Conservation (phyloP, 2,797 vertebrate genomes). For the Parambassis ranga region DNA sequence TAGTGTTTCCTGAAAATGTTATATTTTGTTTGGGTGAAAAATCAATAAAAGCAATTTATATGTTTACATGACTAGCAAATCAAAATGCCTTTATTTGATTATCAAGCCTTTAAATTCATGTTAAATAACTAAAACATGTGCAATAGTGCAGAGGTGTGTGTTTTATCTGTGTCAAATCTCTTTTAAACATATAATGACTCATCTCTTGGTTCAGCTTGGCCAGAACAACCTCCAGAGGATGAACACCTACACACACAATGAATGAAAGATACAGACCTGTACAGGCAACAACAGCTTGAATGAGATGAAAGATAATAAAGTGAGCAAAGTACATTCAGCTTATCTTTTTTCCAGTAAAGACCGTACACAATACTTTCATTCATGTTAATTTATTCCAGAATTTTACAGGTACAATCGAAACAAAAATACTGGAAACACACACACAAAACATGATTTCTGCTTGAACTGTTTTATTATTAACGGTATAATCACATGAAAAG, state of each 20-base stretch:
- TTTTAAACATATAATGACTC: conserved; percentile 48
- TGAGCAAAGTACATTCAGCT: not conserved
- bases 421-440: too few relatives aligned
- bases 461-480: too few relatives aligned
- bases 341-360: not conserved
- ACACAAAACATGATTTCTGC: too few relatives aligned
- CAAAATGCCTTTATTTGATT: too few relatives aligned
- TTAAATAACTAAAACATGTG: not conserved
- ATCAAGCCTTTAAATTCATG: too few relatives aligned
- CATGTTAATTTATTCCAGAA: too few relatives aligned
- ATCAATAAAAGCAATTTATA: not conserved
- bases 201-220: conserved; percentile 9
- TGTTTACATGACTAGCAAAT: too few relatives aligned
- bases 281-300: not conserved
- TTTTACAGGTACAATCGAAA: too few relatives aligned
- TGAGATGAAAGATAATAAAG: not conserved
- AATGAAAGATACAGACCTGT: conserved; percentile 4
- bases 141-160: not conserved
- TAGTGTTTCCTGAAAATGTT: not conserved
- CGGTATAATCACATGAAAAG: too few relatives aligned
- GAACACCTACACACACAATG: conserved; percentile 18
- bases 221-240: not conserved
- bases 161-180: conserved; percentile 22
- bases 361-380: too few relatives aligned
- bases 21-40: not conserved